phyloP scores from a whole-genome alignment of 2,888 invertebrate genomes.

The Lordiphosa andalusiaca region DNA sequence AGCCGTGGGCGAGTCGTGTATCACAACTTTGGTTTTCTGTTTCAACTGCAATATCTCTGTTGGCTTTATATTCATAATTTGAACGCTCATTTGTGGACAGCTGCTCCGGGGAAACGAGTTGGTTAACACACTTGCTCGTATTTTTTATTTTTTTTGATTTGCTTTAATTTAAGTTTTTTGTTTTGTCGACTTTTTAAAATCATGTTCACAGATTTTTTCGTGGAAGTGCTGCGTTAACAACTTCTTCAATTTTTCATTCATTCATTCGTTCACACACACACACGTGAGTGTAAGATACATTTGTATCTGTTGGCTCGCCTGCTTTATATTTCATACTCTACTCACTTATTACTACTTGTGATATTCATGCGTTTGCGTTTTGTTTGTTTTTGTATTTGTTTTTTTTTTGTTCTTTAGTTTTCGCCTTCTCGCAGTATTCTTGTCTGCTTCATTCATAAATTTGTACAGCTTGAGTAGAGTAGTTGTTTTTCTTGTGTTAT shows the following conservation, averaged over 20 bases:
- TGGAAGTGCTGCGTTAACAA: conserved; percentile 76
- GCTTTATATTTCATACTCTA: conserved; percentile 44
- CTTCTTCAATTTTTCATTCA: conserved; percentile 72
- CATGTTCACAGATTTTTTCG: conserved; percentile 73
- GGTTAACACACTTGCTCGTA: conserved; percentile 36
- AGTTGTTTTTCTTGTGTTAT: conserved; percentile 16
- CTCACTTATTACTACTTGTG: conserved; percentile 33
- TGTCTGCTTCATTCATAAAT: conserved; percentile 65
- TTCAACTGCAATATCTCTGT: conserved; percentile 33
- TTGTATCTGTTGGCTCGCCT: conserved; percentile 32
- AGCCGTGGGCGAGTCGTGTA: conserved; percentile 36
- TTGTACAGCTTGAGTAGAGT: conserved; percentile 35
- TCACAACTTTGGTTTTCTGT: conserved; percentile 22
- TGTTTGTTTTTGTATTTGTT: conserved; percentile 35
- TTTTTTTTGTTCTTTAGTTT: conserved; percentile 11
- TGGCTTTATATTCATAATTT: conserved; percentile 62
- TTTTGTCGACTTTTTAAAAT: conserved; percentile 63
- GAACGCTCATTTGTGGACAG: conserved; percentile 68
- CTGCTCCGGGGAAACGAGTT: conserved; percentile 64
- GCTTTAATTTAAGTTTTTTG: conserved; percentile 71
- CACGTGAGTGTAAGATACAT: conserved; percentile 15
- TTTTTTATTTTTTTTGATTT: conserved; percentile 53
- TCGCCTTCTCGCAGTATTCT: conserved; percentile 35
- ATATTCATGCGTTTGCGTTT: conserved; percentile 28
- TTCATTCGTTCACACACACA: conserved; percentile 44